Evolutionary conservation across 2,797 vertebrate genomes (phyloP).

Genomic region (Myotis myotis): DNA sequence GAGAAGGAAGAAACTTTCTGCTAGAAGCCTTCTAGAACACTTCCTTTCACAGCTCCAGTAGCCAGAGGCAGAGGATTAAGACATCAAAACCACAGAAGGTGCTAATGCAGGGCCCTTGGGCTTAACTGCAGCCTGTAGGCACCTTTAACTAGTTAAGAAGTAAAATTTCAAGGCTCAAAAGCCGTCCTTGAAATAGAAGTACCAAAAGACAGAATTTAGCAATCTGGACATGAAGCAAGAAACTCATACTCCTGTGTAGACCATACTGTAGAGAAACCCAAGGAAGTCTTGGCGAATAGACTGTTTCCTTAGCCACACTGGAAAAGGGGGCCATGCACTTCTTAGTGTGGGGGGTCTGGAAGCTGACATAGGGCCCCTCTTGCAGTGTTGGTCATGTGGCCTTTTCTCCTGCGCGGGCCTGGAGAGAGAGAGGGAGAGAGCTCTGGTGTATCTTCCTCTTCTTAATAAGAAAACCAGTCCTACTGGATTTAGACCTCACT

Average conservation of each 20-base stretch:
- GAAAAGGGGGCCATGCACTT: background rate
- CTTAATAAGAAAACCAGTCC: background rate
- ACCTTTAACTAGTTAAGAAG: background rate
- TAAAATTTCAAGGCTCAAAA: background rate
- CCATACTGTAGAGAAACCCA: background rate
- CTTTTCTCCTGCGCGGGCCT: background rate
- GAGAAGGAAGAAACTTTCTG: slow-evolving; percentile 28
- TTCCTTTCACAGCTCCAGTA: slow-evolving; percentile 8
- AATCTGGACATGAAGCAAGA: slow-evolving; percentile 8
- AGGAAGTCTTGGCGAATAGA: slow-evolving; percentile 19
- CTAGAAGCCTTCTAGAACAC: slow-evolving; percentile 6
- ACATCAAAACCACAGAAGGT: slow-evolving; percentile 24
- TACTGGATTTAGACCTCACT: background rate
- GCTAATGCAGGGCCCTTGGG: background rate
- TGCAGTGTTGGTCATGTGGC: background rate
- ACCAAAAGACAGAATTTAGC: slow-evolving; percentile 47
- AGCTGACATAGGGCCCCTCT: no score
- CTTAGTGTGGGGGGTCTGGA: background rate
- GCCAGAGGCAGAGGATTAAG: slow-evolving; percentile 51
- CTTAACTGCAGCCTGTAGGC: background rate
- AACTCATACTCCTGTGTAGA: background rate
- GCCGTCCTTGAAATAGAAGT: background rate
- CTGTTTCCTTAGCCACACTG: background rate
- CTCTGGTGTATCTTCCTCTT: background rate
- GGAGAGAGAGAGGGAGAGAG: background rate